phyloP scores from a whole-genome alignment of 2,888 invertebrate species.

The Folsomia manolachei region DNA sequence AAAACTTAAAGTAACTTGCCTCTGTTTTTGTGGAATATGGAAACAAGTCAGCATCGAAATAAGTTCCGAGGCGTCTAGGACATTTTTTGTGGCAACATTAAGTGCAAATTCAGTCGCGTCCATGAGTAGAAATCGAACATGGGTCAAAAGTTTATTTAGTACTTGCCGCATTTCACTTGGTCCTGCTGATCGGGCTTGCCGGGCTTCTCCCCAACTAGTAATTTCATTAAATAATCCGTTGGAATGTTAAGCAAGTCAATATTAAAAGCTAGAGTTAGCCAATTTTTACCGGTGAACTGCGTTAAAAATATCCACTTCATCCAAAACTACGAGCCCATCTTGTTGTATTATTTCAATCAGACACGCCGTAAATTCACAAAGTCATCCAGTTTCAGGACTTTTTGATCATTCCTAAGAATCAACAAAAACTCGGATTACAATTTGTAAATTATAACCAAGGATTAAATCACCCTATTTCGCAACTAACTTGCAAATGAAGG shows the following conservation, averaged over 20 bases:
- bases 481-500: not conserved
- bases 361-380: not conserved
- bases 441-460: not conserved
- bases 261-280: too few relatives aligned
- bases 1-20: too few relatives aligned
- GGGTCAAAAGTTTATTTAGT: not conserved
- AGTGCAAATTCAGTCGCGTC: not conserved
- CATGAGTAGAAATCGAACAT: not conserved
- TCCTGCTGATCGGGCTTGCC: not conserved
- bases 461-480: too few relatives aligned
- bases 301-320: not conserved
- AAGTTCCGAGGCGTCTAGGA: not conserved
- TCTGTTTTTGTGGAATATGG: not conserved
- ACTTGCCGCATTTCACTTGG: not conserved
- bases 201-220: not conserved
- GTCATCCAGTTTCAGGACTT: not conserved
- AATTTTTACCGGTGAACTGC: not conserved
- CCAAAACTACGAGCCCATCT: not conserved
- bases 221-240: too few relatives aligned
- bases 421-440: not conserved
- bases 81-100: not conserved
- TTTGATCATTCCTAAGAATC: not conserved
- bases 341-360: not conserved
- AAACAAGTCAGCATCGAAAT: not conserved
- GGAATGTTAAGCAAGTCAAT: not conserved